Conservation (phyloP, 35 echinoderm and acorn worm species). For the Apostichopus japonicus region DNA sequence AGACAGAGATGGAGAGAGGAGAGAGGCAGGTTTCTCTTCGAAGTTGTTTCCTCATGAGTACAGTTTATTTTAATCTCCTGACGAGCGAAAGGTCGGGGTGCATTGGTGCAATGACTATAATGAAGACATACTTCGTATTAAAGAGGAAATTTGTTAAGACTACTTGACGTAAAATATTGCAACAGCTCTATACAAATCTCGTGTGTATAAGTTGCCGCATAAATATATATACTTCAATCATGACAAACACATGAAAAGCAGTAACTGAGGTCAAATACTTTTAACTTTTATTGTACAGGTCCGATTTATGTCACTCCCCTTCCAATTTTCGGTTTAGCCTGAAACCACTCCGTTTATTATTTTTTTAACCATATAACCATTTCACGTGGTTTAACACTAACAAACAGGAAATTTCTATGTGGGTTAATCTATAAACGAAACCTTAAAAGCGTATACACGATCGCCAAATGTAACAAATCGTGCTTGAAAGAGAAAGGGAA, state of each 20-base stretch:
- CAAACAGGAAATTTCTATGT: background rate
- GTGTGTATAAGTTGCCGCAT: no score
- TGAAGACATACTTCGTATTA: background rate
- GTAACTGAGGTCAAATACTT: no score
- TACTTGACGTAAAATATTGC: no score
- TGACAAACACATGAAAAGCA: no score
- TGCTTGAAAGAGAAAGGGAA: background rate
- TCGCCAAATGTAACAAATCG: background rate
- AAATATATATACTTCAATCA: no score
- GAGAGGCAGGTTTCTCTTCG: background rate
- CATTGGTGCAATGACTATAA: background rate
- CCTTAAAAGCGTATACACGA: background rate
- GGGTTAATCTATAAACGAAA: background rate
- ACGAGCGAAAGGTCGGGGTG: constrained; percentile 10
- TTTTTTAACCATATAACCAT: background rate
- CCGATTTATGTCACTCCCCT: no score
- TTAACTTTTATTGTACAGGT: no score
- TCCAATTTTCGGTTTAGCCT: background rate
- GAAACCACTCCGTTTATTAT: background rate
- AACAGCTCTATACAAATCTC: no score
- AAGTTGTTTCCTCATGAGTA: background rate
- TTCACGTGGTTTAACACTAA: background rate
- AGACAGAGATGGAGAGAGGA: background rate
- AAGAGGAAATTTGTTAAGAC: background rate
- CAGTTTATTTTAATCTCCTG: constrained; percentile 4